Percentiles rank a stretch among this genome's conserved stretches.
These are phyloP conservation scores for Danio jaintianensis DNA, from an alignment of 2,797 vertebrate species.

Conservation along the genomic window DNA sequence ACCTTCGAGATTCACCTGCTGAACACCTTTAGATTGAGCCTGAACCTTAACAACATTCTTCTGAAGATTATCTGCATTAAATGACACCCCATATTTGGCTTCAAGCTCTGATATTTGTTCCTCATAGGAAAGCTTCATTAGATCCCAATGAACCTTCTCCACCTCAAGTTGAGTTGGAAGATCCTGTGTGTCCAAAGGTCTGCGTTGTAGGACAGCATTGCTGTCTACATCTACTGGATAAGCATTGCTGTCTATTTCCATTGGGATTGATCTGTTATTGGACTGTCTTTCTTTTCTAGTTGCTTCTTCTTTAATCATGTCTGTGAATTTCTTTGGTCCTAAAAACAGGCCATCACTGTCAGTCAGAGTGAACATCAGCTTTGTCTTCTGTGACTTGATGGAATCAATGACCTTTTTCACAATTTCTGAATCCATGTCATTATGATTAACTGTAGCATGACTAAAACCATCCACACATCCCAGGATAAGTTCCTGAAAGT, in stretches of 20 bases:
- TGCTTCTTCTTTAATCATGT: background rate
- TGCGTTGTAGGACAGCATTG: background rate
- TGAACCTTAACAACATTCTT: constrained; percentile 51
- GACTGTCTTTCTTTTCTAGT: rapidly evolving
- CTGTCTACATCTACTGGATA: too few relatives aligned
- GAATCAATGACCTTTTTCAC: background rate
- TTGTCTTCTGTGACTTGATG: constrained; percentile 20
- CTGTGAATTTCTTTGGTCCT: background rate
- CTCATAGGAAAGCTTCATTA: background rate
- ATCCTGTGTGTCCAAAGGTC: constrained; percentile 52
- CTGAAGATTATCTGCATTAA: background rate
- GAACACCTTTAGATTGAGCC: background rate
- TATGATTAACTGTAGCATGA: background rate
- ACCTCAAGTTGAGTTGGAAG: constrained; percentile 58
- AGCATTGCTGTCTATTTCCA: background rate
- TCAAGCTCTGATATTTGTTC: constrained; percentile 51
- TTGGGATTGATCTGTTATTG: background rate
- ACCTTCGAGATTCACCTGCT: constrained; percentile 59
- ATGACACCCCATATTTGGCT: constrained; percentile 65
- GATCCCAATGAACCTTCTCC: constrained; percentile 55
- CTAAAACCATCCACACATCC: rapidly evolving
- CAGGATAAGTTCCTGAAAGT: constrained; percentile 58
- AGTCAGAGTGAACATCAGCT: constrained; percentile 57
- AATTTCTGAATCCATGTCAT: constrained; percentile 6
- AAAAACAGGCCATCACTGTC: constrained; percentile 18